Conservation (phyloP, 1,140 invertebrate species). For the Leptinotarsa undecemlineata region DNA sequence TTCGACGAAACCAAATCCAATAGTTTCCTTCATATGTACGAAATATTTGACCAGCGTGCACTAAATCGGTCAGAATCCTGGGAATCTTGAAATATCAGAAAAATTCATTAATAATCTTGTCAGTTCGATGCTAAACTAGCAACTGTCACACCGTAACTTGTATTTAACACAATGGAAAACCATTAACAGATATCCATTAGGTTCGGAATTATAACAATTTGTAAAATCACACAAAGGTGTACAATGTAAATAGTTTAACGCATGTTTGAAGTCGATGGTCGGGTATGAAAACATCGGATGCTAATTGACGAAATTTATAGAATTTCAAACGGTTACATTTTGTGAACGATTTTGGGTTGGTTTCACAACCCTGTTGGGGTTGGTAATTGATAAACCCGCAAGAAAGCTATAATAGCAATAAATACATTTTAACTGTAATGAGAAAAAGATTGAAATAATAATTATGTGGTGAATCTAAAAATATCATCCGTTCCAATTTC, state of each 20-base stretch:
- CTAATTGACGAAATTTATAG: not conserved
- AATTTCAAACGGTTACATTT: slow-evolving; percentile 2
- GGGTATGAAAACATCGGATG: not conserved
- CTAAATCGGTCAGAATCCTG: not conserved
- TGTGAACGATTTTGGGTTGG: not conserved
- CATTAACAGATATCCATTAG: slow-evolving; percentile 1
- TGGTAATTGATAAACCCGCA: too few relatives aligned
- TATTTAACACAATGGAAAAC: slow-evolving; percentile 8
- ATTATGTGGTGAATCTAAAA: too few relatives aligned
- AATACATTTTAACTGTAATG: too few relatives aligned
- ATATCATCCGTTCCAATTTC: too few relatives aligned
- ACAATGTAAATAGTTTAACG: slow-evolving; percentile 8
- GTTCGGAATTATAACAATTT: slow-evolving; percentile 3
- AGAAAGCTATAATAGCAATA: too few relatives aligned
- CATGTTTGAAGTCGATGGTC: not conserved
- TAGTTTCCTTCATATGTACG: not conserved
- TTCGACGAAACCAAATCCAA: too few relatives aligned
- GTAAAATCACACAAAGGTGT: slow-evolving; percentile 5
- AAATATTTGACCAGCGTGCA: not conserved
- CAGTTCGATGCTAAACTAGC: not conserved
- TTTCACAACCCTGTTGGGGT: not conserved
- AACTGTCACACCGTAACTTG: not conserved
- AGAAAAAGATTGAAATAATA: too few relatives aligned
- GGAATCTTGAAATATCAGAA: not conserved
- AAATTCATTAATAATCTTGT: slow-evolving; percentile 8